Percentiles rank a stretch among this genome's conserved stretches.
phyloP scores from a whole-genome alignment of 2,888 invertebrate genomes.

The Neuroscelio doddi region DNA sequence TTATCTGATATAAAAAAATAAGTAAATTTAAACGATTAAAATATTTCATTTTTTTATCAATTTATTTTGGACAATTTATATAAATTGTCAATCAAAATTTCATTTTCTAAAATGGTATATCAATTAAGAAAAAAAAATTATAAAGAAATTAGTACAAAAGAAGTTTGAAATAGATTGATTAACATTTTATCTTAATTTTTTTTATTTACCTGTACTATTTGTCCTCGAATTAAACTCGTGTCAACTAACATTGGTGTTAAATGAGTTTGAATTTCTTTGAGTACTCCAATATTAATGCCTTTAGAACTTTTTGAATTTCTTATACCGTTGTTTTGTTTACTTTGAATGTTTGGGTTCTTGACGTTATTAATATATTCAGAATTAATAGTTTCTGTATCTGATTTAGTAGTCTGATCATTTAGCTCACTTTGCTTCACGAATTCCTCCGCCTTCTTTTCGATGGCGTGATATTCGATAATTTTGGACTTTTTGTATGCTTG shows the following conservation, averaged over 20 bases:
- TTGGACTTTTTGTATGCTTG: slow-evolving; percentile 77
- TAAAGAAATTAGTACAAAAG: neutral
- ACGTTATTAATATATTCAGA: slow-evolving; percentile 12
- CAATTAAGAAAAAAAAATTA: too few species aligned
- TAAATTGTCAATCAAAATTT: slow-evolving; percentile 22
- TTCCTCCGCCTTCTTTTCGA: slow-evolving; percentile 61
- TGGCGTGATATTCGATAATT: slow-evolving; percentile 73
- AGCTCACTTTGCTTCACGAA: slow-evolving; percentile 25
- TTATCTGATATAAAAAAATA: slow-evolving; percentile 55
- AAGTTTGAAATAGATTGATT: neutral
- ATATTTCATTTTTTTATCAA: too few species aligned
- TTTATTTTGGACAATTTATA: too few species aligned
- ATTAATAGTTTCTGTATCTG: slow-evolving; percentile 3
- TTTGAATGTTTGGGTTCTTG: slow-evolving; percentile 20
- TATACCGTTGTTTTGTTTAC: slow-evolving; percentile 15
- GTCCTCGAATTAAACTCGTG: slow-evolving; percentile 76
- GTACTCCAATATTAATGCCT: slow-evolving; percentile 49
- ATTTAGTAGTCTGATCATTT: slow-evolving; percentile 19
- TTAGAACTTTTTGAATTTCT: slow-evolving; percentile 38
- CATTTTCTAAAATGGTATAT: too few species aligned
- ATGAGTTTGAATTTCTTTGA: slow-evolving; percentile 71
- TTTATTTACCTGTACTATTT: slow-evolving; percentile 80
- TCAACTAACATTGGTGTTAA: slow-evolving; percentile 78
- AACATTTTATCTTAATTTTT: too few species aligned
- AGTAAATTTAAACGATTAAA: too few species aligned